Evolutionary conservation across 2,797 vertebrate genomes (phyloP), one percentile per base, ranked within the genome.

Genomic region (Chromobotia macracanthus): DNA sequence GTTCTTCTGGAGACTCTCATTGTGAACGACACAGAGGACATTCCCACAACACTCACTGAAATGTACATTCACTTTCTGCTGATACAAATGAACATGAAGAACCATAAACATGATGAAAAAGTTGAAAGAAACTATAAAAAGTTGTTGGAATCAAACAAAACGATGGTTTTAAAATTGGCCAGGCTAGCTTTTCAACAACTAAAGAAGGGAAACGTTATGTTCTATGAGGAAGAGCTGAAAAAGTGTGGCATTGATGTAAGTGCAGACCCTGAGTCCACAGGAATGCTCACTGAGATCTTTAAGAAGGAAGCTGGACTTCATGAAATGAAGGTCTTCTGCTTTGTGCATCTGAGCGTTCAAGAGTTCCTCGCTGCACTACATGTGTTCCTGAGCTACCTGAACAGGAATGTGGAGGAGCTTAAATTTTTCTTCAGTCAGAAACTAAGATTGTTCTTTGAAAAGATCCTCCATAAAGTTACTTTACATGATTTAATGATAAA

Each of bases 271-370:
- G 71, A 63, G 66, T 72, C 61, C 72, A 67, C 56, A 35, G 80
- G 72, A 19, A 28, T 84, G 71, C 79, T 76, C 76, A 79, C 75
- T 25, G 83, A 84, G 69, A 63, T 82, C 44, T 18, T 72, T 11
- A 76, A 67, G 38, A 41, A 64, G 16, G 72, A 80, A 7, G 5
- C 1, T 46, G 21, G 48, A 19, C 16, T 58, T 58, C 55, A 58
- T 58, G 55, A 58, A 19, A n/a, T 25, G 21, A 58, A 25, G 21
- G 19, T 21, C 3, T 58, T 58, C 55, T 58, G 55, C 55, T 58
- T 58, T 15, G 55, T 58, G 3, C 55, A 58, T 25, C 55, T 58
- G 55, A 58, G 55, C 11, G 4, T 58, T 25, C 55, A 58, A 23
- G 55, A 58, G 55, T 58, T 58, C 3, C 55, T 58, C 1, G 55